Conservation (phyloP, 2,797 vertebrate species). For the Rhynchonycteris naso region DNA sequence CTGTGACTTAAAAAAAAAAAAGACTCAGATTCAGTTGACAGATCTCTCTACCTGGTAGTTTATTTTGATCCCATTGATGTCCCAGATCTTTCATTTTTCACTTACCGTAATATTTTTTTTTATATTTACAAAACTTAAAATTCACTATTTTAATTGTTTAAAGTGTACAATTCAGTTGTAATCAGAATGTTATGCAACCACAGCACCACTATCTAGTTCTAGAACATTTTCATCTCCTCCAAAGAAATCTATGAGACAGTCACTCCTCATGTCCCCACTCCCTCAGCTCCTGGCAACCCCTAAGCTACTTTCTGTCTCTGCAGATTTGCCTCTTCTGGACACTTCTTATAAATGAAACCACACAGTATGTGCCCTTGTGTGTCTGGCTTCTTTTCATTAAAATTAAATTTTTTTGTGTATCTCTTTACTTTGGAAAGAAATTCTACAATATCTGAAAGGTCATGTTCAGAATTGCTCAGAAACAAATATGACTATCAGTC, state of each 20-base stretch:
- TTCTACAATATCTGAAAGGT: neutral
- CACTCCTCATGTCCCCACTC: neutral
- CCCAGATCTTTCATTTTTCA: neutral
- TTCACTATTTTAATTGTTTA: neutral
- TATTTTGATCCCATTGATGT: neutral
- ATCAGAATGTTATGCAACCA: neutral
- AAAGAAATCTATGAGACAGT: neutral
- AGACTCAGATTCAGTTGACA: neutral
- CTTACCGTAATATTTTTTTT: neutral
- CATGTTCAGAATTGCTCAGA: neutral
- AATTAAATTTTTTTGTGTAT: too few species aligned
- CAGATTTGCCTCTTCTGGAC: neutral
- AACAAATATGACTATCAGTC: neutral
- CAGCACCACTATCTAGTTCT: neutral
- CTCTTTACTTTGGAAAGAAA: neutral
- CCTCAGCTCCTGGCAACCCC: neutral
- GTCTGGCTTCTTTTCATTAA: neutral
- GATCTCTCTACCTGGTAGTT: neutral
- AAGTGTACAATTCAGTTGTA: neutral
- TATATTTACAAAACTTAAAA: neutral
- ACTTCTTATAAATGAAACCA: neutral
- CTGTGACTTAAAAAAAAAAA: neutral
- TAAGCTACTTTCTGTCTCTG: neutral
- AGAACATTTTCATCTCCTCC: neutral
- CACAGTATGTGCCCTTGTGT: neutral